Conservation (phyloP, 2,113 vertebrate species). For the Perca flavescens region DNA sequence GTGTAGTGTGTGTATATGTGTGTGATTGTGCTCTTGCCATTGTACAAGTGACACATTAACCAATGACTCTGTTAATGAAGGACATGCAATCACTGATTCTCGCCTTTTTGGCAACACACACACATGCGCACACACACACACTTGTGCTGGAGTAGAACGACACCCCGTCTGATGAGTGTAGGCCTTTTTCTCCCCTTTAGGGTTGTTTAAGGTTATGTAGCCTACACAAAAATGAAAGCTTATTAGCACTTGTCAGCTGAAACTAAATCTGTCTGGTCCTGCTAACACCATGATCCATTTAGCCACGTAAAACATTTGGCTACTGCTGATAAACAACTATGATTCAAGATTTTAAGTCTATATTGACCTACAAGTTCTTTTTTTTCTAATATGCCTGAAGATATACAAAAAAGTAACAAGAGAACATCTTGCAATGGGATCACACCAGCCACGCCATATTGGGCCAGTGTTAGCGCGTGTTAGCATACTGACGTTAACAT, state of each 20-base stretch:
- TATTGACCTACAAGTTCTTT: not conserved
- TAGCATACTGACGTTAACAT: not conserved
- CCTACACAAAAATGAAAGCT: not conserved
- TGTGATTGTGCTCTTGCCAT: too few species aligned
- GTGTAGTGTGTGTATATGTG: not conserved
- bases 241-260: not conserved
- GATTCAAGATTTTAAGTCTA: not conserved
- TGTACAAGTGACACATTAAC: too few species aligned
- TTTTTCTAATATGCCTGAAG: not conserved
- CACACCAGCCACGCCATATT: too few species aligned
- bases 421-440: too few species aligned
- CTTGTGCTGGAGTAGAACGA: conserved; percentile 26
- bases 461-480: too few species aligned
- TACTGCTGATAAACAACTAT: not conserved
- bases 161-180: conserved; percentile 60
- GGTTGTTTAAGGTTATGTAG: conserved; percentile 57
- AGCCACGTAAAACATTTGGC: not conserved
- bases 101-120: not conserved
- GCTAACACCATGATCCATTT: not conserved
- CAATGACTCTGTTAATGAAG: too few species aligned
- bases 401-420: conserved; percentile 10
- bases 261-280: not conserved
- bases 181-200: conserved; percentile 26
- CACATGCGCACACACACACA: conserved; percentile 32
- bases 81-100: too few species aligned